These are phyloP conservation scores for Poeciliopsis gracilis DNA, from an alignment of 2,797 vertebrate genomes.

Conservation along the genomic window DNA sequence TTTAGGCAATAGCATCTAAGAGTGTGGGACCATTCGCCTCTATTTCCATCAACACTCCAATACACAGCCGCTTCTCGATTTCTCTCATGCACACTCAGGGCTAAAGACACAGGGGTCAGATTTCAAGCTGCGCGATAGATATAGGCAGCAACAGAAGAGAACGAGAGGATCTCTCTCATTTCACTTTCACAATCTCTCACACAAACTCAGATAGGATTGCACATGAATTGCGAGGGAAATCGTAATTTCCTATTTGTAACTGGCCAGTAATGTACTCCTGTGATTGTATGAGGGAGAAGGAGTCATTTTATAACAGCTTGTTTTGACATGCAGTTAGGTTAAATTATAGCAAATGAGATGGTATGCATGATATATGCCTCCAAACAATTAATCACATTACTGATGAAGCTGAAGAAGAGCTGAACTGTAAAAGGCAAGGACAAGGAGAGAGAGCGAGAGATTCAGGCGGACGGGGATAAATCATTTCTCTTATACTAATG, in stretches of 20 bases:
- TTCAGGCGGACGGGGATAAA: constrained; percentile 49
- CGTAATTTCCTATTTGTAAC: constrained; percentile 15
- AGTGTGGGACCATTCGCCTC: constrained; percentile 51
- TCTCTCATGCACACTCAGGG: constrained; percentile 57
- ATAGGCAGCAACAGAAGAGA: constrained; percentile 47
- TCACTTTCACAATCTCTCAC: constrained; percentile 33
- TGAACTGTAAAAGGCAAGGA: constrained; percentile 72
- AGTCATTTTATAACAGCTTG: constrained; percentile 29
- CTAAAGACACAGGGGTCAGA: constrained; percentile 66
- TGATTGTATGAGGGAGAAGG: constrained; percentile 7
- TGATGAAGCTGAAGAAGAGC: constrained; percentile 67
- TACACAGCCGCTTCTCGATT: constrained; percentile 76
- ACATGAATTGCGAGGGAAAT: constrained; percentile 44
- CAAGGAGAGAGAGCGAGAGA: constrained; percentile 45
- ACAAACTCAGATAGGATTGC: constrained; percentile 39
- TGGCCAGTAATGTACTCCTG: constrained; percentile 21
- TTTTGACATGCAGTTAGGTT: constrained; percentile 60
- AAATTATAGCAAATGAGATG: constrained; percentile 61
- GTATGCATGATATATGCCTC: constrained; percentile 57
- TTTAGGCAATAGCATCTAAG: constrained; percentile 70
- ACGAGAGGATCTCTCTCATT: constrained; percentile 48
- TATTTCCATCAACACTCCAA: constrained; percentile 76
- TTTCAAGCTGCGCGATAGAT: constrained; percentile 73
- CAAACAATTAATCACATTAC: constrained; percentile 74
- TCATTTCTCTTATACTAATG: constrained; percentile 76